phyloP scores from a whole-genome alignment of 2,113 vertebrate species.

The Leptobrachium ailaonicum region DNA sequence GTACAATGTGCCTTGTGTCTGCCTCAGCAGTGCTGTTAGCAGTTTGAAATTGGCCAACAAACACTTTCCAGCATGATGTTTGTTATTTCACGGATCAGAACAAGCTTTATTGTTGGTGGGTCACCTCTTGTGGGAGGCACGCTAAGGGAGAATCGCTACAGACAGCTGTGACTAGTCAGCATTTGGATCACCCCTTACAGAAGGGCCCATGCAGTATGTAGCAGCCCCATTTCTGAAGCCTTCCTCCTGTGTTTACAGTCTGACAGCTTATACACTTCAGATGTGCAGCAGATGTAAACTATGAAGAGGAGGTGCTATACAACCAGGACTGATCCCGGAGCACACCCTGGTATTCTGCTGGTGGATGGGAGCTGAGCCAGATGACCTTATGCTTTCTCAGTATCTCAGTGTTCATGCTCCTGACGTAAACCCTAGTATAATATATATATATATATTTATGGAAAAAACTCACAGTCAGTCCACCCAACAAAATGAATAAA shows the following conservation, averaged over 20 bases:
- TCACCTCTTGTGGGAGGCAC: constrained; percentile 9
- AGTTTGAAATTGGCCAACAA: constrained; percentile 11
- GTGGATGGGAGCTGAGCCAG: not conserved
- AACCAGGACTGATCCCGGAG: constrained; percentile 1
- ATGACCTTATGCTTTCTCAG: not conserved
- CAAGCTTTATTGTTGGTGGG: constrained; percentile 7
- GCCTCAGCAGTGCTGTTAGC: not conserved
- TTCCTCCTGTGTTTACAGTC: constrained; percentile 9
- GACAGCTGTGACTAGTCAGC: constrained; percentile 33
- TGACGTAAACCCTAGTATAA: too few relatives aligned
- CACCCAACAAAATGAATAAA: too few relatives aligned
- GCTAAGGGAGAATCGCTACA: constrained; percentile 15
- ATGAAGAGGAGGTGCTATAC: not conserved
- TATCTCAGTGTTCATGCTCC: too few relatives aligned
- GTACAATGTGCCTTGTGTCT: not conserved
- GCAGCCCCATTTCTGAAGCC: constrained; percentile 1
- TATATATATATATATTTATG: too few relatives aligned
- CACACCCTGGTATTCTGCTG: not conserved
- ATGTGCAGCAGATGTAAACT: constrained; percentile 26
- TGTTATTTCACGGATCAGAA: constrained; percentile 6
- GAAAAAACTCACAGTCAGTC: too few relatives aligned
- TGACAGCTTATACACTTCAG: constrained; percentile 17
- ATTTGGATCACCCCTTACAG: not conserved
- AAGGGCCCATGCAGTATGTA: constrained; percentile 13
- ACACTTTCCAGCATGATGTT: not conserved